These are phyloP conservation scores for Galerucella pusilla DNA, from an alignment of 2,888 invertebrate species.

Conservation along the genomic window DNA sequence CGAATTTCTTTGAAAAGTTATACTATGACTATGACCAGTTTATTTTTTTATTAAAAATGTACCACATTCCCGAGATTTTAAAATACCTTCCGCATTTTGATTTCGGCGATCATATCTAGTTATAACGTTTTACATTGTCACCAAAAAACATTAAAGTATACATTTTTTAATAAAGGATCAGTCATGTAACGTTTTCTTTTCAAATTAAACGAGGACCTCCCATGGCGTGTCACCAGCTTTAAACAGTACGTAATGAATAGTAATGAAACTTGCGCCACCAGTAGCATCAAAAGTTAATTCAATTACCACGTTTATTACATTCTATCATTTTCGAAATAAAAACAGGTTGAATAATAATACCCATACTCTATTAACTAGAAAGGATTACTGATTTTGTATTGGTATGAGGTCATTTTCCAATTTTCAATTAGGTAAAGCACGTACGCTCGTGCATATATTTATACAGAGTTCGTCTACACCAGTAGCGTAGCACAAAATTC, in stretches of 20 bases:
- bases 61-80: neutral
- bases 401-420: neutral
- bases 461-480: neutral
- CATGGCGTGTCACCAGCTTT: constrained; percentile 12
- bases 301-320: constrained; percentile 11
- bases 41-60: neutral
- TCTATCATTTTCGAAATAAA: neutral
- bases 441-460: neutral
- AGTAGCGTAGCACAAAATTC: no score
- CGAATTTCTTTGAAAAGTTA: no score
- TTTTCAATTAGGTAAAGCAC: neutral
- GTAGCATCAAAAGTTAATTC: constrained; percentile 10
- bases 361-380: neutral
- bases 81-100: neutral
- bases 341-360: neutral
- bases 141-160: constrained; percentile 2
- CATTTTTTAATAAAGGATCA: constrained; percentile 9
- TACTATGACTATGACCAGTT: neutral
- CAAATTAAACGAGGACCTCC: constrained; percentile 10
- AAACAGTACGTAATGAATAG: constrained; percentile 5
- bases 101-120: neutral
- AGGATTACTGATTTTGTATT: neutral
- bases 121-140: constrained; percentile 1
- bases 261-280: constrained; percentile 11
- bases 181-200: constrained; percentile 9